Percentiles rank a stretch among this genome's conserved stretches.
These are phyloP conservation scores for Cotesia vestalis DNA, from an alignment of 1,140 invertebrate species.

Conservation along the genomic window DNA sequence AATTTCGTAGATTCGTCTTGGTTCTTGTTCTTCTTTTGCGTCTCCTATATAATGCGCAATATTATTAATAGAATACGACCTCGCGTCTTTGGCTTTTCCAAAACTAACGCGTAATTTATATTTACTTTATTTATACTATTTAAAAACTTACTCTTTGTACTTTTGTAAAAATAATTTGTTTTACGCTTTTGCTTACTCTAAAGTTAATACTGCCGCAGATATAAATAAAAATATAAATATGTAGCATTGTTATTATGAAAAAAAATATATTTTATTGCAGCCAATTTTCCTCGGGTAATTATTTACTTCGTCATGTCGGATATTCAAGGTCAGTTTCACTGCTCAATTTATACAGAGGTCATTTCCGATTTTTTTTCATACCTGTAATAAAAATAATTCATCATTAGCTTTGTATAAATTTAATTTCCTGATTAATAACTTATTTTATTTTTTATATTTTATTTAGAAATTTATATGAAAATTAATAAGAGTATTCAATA, in stretches of 20 bases:
- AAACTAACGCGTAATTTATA: conserved; percentile 3
- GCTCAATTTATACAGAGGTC: not conserved
- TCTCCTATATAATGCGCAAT: conserved; percentile 41
- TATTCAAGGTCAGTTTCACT: conserved; percentile 52
- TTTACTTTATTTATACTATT: conserved; percentile 2
- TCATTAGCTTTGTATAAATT: too few relatives aligned
- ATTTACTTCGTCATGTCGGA: conserved; percentile 56
- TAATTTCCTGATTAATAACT: too few relatives aligned
- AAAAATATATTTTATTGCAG: conserved; percentile 45
- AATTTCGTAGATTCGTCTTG: too few relatives aligned
- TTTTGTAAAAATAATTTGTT: not conserved
- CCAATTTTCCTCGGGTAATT: conserved; percentile 37
- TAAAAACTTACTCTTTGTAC: not conserved
- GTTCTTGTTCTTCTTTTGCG: conserved; percentile 18
- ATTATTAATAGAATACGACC: conserved; percentile 54
- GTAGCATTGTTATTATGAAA: not conserved
- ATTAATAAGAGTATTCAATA: too few relatives aligned
- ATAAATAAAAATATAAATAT: conserved; percentile 2
- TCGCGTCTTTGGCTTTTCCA: conserved; percentile 39
- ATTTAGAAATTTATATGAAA: too few relatives aligned
- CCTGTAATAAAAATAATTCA: too few relatives aligned
- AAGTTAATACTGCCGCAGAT: not conserved
- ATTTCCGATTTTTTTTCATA: too few relatives aligned
- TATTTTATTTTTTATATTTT: too few relatives aligned
- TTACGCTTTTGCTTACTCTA: not conserved